These are phyloP conservation scores for Lasioglossum malachurum DNA, from an alignment of 2,888 invertebrate genomes.

Conservation along the genomic window DNA sequence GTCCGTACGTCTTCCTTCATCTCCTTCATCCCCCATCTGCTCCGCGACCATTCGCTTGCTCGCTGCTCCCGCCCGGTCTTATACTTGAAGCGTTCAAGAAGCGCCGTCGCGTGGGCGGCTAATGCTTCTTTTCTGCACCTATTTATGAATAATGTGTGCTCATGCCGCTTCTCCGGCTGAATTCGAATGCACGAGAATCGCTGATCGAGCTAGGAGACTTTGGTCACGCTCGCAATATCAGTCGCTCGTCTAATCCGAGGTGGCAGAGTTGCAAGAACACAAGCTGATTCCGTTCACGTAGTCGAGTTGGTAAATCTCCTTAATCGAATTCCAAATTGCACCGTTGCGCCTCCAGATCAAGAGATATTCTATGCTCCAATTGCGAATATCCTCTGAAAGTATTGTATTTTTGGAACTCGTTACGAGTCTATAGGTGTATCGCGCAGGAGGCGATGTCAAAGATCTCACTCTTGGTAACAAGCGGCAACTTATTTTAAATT, in stretches of 20 bases:
- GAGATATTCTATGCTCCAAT: neutral
- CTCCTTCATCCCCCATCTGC: conserved; percentile 22
- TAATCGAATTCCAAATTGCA: neutral
- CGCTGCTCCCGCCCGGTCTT: conserved; percentile 24
- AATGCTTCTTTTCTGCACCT: conserved; percentile 40
- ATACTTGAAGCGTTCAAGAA: conserved; percentile 36
- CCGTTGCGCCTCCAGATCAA: neutral
- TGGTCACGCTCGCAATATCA: neutral
- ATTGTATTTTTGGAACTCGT: neutral
- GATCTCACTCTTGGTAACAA: conserved; percentile 2
- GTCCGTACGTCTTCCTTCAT: conserved; percentile 39
- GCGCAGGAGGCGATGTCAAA: conserved; percentile 4
- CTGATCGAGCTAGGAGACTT: neutral
- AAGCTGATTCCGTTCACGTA: conserved; percentile 1
- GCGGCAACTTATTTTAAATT: conserved; percentile 47
- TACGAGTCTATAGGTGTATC: neutral
- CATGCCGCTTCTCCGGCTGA: conserved; percentile 5
- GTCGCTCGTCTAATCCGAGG: conserved; percentile 5
- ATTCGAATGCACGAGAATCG: neutral
- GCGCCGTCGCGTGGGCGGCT: conserved; percentile 43
- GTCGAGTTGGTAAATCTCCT: neutral
- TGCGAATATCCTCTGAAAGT: neutral
- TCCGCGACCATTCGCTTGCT: conserved; percentile 21
- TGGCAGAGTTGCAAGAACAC: neutral
- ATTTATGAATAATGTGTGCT: conserved; percentile 50